These are phyloP conservation scores for Ara ararauna DNA, from an alignment of 2,797 vertebrate genomes.

Conservation along the genomic window DNA sequence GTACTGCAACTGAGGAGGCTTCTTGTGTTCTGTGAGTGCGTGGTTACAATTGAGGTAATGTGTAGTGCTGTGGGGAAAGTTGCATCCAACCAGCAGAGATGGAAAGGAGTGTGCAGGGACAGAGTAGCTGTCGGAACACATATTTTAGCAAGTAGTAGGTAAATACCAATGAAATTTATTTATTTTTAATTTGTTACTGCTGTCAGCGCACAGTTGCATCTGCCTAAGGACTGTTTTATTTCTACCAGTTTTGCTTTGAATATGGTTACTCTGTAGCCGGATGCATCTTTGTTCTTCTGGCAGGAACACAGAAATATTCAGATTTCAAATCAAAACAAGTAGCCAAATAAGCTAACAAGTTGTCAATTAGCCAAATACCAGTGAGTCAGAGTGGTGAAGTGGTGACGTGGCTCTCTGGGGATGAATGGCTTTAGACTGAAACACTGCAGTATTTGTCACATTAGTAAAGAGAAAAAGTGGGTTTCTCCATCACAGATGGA, in stretches of 20 bases:
- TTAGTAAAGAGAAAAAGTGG: not conserved
- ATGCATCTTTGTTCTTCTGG: not conserved
- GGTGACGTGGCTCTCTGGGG: not conserved
- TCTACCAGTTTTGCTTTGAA: not conserved
- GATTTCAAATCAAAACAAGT: not conserved
- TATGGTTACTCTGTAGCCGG: not conserved
- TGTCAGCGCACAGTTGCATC: not conserved
- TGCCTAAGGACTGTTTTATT: not conserved
- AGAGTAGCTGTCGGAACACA: not conserved
- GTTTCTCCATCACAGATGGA: not conserved
- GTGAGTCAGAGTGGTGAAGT: not conserved
- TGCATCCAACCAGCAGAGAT: not conserved
- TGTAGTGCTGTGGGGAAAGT: not conserved
- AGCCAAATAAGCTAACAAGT: not conserved
- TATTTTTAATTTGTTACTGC: not conserved
- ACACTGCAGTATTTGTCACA: rapidly evolving
- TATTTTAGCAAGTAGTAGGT: not conserved
- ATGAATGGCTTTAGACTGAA: not conserved
- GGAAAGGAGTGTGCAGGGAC: rapidly evolving
- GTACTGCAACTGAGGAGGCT: not conserved
- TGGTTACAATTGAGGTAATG: not conserved
- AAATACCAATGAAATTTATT: not conserved
- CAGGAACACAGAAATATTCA: not conserved
- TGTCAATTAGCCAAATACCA: not conserved
- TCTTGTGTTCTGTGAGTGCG: rapidly evolving